These are phyloP conservation scores for Perca fluviatilis DNA, from an alignment of 2,113 vertebrate genomes.

Conservation along the genomic window DNA sequence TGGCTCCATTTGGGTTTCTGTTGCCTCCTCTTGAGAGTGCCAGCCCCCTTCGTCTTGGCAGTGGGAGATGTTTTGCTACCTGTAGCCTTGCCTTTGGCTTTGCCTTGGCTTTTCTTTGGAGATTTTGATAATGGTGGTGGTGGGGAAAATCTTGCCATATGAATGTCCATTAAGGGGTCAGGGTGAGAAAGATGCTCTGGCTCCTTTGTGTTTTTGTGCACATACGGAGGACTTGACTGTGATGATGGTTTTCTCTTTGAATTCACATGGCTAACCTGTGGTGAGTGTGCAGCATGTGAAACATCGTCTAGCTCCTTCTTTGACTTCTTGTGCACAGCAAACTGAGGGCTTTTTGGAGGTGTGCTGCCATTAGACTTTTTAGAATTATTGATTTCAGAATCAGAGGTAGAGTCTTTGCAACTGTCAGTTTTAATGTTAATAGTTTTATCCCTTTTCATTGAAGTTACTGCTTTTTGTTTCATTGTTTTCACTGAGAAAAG, in stretches of 20 bases:
- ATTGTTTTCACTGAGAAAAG: conserved; percentile 13
- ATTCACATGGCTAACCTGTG: background rate
- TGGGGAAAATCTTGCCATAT: background rate
- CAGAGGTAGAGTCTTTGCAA: conserved; percentile 79
- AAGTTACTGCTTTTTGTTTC: conserved; percentile 50
- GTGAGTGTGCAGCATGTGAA: background rate
- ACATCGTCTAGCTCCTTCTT: conserved; percentile 31
- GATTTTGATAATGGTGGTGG: conserved; percentile 22
- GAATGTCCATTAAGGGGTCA: conserved; percentile 17
- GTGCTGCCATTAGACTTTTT: conserved; percentile 37
- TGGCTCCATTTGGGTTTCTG: conserved; percentile 61
- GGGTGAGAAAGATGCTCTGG: conserved; percentile 10
- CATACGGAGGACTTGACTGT: background rate
- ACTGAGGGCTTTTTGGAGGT: conserved; percentile 52
- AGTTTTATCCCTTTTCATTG: conserved; percentile 42
- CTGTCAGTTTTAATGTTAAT: conserved; percentile 51
- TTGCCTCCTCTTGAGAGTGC: conserved; percentile 65
- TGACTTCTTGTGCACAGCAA: conserved; percentile 36
- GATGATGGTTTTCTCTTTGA: background rate
- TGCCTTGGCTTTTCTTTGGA: conserved; percentile 70
- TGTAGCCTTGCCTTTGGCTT: conserved; percentile 41
- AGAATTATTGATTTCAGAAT: conserved; percentile 60
- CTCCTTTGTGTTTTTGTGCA: conserved; percentile 3
- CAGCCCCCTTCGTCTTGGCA: conserved; percentile 66
- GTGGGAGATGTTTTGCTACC: conserved; percentile 42